Evolutionary conservation across 1,140 invertebrate species (phyloP).

Genomic region (Drosophila ficusphila): DNA sequence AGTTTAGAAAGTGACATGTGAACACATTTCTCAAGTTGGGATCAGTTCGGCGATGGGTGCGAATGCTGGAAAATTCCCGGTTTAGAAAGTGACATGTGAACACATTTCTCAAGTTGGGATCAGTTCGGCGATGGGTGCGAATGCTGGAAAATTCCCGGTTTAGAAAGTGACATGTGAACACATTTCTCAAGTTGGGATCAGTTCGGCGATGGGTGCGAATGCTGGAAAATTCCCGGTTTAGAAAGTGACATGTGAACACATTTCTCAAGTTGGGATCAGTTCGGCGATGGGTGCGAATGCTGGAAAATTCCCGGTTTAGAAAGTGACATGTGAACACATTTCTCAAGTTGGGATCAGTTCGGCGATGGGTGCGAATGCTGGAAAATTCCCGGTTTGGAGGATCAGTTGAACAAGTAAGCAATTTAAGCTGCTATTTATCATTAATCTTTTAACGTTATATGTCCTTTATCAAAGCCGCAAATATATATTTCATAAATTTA

Average conservation of each 20-base stretch:
- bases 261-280: no score
- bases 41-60: background rate
- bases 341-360: conserved; percentile 10
- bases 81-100: no score
- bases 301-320: no score
- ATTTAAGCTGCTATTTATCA: conserved; percentile 4
- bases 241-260: no score
- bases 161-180: no score
- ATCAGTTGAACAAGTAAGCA: conserved; percentile 32
- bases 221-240: no score
- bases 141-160: no score
- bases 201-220: no score
- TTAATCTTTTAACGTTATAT: conserved; percentile 30
- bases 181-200: no score
- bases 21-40: conserved; percentile 2
- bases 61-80: background rate
- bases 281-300: no score
- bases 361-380: background rate
- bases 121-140: no score
- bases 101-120: no score
- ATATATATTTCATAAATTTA: conserved; percentile 38
- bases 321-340: conserved; percentile 8
- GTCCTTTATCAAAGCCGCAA: conserved; percentile 60
- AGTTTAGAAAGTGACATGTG: background rate
- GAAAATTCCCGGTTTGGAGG: conserved; percentile 1